Evolutionary conservation across 2,888 invertebrate genomes (phyloP), one percentile per base, ranked within the genome.

Genomic region (Cheilosia pagana): DNA sequence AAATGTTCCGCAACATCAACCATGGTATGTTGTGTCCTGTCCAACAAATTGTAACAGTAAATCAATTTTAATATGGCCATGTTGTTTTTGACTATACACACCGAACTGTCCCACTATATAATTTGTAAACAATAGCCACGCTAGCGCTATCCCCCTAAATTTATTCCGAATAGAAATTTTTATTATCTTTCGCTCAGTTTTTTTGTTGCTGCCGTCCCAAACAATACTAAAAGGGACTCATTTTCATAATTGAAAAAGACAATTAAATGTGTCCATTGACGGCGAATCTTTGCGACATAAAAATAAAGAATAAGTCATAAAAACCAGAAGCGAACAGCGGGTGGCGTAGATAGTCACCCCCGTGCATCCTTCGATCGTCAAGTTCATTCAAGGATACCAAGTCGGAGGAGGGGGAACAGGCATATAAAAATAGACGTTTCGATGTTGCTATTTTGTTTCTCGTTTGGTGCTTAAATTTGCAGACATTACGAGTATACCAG

Each of bases 211-310:
- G 43, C 0, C 1, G 7, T n/a, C 45, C 8, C 16, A 2, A 8
- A 53, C 39, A 82, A 70, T 62, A 71, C 68, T 63, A 77, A 83
- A 35, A 83, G 59, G 68, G 48, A 76, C 81, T 81, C 71, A 85
- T 81, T 79, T 81, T 81, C 75, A 85, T 81, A 81, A 85, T 81
- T 81, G 85, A 81, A 85, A 85, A 85, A 67, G 81, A 79, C 81
- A 81, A 81, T 85, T 81, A 85, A 71, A 68, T 75, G 53, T 67
- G 77, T 43, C 75, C 74, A 75, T 75, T 71, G 63, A 78, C 48
- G 83, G 79, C 23, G 59, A 79, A 70, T 83, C 59, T 74, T 75
- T 59, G 41, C 60, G 52, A 65, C 53, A 81, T 74, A 81, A 81
- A 82, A 79, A 70, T 68, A 75, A 71, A 39, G 70, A 79, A 63